A percentile compares a stretch with the other conserved stretches of the same genome.
Conservation (phyloP, 2,888 invertebrate species). For the Thysanoteuthis rhombus region DNA sequence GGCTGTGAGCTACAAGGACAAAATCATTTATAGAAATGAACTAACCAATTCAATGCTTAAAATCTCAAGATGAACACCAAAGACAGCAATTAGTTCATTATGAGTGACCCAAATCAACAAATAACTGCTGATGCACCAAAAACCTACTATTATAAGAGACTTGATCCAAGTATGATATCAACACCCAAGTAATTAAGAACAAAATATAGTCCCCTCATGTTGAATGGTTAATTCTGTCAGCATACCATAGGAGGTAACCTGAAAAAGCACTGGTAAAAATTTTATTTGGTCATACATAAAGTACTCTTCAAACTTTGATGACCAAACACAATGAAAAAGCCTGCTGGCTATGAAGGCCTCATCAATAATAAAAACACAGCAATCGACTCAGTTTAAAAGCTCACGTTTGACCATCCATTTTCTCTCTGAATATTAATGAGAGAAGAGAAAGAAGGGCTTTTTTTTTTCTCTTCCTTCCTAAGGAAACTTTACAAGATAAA, state of each 20-base stretch:
- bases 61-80: no score
- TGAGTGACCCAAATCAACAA: no score
- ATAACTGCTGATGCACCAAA: no score
- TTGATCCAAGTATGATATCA: no score
- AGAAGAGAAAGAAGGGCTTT: background rate
- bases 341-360: background rate
- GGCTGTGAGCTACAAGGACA: no score
- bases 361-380: background rate
- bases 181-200: no score
- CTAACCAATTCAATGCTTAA: no score
- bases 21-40: no score
- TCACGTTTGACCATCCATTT: background rate
- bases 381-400: background rate
- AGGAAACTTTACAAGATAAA: no score
- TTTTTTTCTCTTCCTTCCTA: no score
- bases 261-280: background rate
- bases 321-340: background rate
- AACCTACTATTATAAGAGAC: no score
- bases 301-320: background rate
- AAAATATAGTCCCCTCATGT: background rate
- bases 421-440: background rate
- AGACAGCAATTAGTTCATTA: no score
- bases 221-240: background rate
- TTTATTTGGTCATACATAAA: background rate
- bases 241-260: background rate